Evolutionary conservation across 1,140 invertebrate species (phyloP).

Genomic region (Danaus plexippus): DNA sequence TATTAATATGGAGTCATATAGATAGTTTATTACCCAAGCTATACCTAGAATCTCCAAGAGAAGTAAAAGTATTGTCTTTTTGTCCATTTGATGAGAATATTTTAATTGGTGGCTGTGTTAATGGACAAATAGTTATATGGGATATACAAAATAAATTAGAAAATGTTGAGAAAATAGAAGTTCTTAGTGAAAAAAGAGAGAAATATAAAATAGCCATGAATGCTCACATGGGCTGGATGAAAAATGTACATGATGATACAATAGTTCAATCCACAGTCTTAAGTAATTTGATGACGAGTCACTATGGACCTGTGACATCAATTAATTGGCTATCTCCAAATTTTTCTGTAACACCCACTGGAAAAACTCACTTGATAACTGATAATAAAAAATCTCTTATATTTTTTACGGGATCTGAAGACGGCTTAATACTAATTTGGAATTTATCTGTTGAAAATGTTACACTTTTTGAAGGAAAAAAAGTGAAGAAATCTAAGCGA

Average conservation of each 20-base stretch:
- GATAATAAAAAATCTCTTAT: constrained; percentile 71
- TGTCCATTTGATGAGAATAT: constrained; percentile 79
- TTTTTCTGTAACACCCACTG: constrained; percentile 74
- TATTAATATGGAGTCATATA: constrained; percentile 81
- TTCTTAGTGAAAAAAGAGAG: constrained; percentile 75
- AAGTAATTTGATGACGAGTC: constrained; percentile 75
- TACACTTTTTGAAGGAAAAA: constrained; percentile 58
- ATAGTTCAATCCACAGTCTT: constrained; percentile 74
- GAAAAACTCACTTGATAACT: constrained; percentile 64
- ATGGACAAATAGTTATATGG: constrained; percentile 83
- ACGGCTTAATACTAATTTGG: constrained; percentile 81
- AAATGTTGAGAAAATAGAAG: constrained; percentile 74
- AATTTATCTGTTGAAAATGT: constrained; percentile 72
- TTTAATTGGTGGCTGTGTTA: constrained; percentile 79
- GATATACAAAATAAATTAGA: constrained; percentile 79
- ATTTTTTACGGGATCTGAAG: constrained; percentile 76
- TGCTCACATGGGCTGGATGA: constrained; percentile 79
- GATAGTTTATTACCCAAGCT: constrained; percentile 80
- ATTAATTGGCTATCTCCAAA: constrained; percentile 78
- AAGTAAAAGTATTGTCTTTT: constrained; percentile 76
- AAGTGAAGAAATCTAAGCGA: constrained; percentile 65
- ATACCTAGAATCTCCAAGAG: constrained; percentile 76
- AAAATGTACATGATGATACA: constrained; percentile 71
- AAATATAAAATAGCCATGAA: constrained; percentile 76
- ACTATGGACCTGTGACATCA: constrained; percentile 74